A percentile compares a stretch with the other conserved stretches of the same genome.
phyloP scores from a whole-genome alignment of 2,888 invertebrate species.

The Eilema caniola region DNA sequence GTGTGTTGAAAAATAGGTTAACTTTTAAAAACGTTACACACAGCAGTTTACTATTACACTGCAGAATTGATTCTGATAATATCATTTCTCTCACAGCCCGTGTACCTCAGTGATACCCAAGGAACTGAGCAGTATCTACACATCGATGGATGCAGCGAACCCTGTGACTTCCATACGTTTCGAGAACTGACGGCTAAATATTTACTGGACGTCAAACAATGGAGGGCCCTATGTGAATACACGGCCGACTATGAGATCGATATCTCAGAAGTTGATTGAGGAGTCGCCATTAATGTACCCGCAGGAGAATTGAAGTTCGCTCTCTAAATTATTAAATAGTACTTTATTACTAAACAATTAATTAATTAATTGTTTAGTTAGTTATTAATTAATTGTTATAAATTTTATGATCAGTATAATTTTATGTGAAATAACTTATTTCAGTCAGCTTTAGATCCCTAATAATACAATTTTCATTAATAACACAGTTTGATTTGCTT shows the following conservation, averaged over 20 bases:
- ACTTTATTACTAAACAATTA: neutral
- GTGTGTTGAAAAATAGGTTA: too few species aligned
- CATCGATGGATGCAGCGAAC: conserved; percentile 52
- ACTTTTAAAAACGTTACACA: too few species aligned
- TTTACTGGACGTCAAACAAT: conserved; percentile 36
- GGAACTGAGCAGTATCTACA: conserved; percentile 45
- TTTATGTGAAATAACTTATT: too few species aligned
- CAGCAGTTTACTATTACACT: too few species aligned
- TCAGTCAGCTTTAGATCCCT: too few species aligned
- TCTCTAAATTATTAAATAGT: neutral
- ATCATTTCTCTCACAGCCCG: conserved; percentile 51
- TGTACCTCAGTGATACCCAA: conserved; percentile 55
- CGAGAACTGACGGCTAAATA: conserved; percentile 46
- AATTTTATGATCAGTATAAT: too few species aligned
- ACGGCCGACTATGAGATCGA: conserved; percentile 14
- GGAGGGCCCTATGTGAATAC: conserved; percentile 25
- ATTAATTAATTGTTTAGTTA: neutral
- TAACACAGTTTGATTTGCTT: too few species aligned
- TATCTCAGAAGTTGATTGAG: conserved; percentile 38
- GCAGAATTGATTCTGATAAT: too few species aligned
- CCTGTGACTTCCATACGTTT: conserved; percentile 56
- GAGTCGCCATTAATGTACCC: neutral
- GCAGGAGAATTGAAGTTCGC: neutral
- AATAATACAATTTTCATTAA: too few species aligned
- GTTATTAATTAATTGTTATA: too few species aligned